These are phyloP conservation scores for Myotis pilosus DNA, from an alignment of 2,797 vertebrate genomes.

Conservation along the genomic window DNA sequence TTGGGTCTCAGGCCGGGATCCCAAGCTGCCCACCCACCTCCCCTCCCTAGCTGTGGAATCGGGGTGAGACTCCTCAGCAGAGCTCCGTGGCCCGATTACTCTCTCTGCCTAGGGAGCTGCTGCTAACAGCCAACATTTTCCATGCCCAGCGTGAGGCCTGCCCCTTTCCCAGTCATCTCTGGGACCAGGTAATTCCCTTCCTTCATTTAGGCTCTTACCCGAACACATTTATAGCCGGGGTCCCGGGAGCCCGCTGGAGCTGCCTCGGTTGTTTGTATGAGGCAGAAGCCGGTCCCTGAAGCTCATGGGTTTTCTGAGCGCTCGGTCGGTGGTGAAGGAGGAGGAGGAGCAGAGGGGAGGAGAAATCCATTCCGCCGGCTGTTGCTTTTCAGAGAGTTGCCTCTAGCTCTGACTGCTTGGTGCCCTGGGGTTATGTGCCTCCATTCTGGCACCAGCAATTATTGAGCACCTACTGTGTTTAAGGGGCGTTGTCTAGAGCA, in stretches of 20 bases:
- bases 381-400: not conserved
- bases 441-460: not conserved
- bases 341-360: not conserved
- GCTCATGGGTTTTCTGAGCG: not conserved
- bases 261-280: not conserved
- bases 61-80: not conserved
- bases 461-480: not conserved
- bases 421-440: not conserved
- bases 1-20: not conserved
- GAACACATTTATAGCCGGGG: not conserved
- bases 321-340: not conserved
- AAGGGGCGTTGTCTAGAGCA: not conserved
- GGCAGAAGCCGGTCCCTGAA: not conserved
- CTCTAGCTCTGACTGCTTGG: not conserved
- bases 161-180: not conserved
- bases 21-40: not conserved
- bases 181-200: constrained; percentile 9
- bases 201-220: constrained; percentile 27
- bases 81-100: not conserved
- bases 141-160: not conserved
- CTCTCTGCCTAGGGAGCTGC: not conserved
- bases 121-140: not conserved
- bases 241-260: not conserved
- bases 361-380: not conserved
- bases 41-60: not conserved